Conservation (phyloP, 2,113 vertebrate genomes). For the Mus pahari region DNA sequence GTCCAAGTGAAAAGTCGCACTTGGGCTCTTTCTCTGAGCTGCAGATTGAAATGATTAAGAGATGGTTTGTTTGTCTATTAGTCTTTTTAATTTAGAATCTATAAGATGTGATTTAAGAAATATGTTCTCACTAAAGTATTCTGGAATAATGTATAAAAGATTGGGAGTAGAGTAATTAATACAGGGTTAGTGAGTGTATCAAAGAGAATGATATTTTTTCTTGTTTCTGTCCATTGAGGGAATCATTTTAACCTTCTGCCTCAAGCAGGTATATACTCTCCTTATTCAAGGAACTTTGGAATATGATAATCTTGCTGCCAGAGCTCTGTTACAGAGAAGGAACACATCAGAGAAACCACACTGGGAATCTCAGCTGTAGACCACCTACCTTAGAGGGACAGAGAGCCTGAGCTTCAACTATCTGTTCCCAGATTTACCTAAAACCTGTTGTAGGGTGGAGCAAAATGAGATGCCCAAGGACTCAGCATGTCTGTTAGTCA, state of each 20-base stretch:
- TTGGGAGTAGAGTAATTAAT: background rate
- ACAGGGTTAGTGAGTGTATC: background rate
- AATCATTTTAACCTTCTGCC: slow-evolving; percentile 18
- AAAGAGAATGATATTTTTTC: background rate
- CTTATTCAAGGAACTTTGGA: background rate
- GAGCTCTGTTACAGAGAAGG: slow-evolving; percentile 23
- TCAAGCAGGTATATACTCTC: slow-evolving; percentile 24
- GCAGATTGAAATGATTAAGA: background rate
- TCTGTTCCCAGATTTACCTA: background rate
- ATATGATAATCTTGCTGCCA: slow-evolving; percentile 7
- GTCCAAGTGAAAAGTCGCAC: background rate
- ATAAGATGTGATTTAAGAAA: slow-evolving; percentile 23
- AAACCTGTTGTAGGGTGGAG: background rate
- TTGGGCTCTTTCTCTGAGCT: background rate
- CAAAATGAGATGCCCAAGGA: background rate
- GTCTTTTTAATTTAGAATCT: slow-evolving; percentile 49
- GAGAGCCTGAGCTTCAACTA: background rate
- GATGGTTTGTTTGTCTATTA: slow-evolving; percentile 8
- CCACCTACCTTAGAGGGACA: background rate
- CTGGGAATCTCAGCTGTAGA: background rate
- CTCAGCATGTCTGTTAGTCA: background rate
- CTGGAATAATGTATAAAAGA: background rate
- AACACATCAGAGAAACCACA: background rate
- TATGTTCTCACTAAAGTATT: background rate
- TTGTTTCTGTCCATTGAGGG: background rate